Conservation (phyloP, 2,113 vertebrate genomes). For the Nansenia antarctica region DNA sequence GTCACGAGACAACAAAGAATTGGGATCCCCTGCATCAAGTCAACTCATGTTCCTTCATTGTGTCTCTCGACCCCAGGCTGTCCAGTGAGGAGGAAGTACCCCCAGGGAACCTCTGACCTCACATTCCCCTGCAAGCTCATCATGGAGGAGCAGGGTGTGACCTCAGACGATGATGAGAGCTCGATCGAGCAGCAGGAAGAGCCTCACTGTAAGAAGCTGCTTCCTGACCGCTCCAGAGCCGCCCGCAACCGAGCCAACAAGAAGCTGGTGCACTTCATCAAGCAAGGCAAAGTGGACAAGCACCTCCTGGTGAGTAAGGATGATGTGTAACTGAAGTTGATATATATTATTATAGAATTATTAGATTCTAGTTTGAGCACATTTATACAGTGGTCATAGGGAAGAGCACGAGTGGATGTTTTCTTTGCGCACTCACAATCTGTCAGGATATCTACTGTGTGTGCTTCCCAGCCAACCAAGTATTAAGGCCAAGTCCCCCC, state of each 20-base stretch:
- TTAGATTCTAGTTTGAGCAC: too few relatives aligned
- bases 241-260: conserved; percentile 87
- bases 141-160: conserved; percentile 42
- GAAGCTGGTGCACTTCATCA: conserved; percentile 88
- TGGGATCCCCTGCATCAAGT: too few relatives aligned
- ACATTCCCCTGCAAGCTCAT: conserved; percentile 65
- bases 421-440: too few relatives aligned
- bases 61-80: conserved; percentile 72
- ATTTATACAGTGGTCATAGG: too few relatives aligned
- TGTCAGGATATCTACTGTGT: too few relatives aligned
- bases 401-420: too few relatives aligned
- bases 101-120: conserved; percentile 60
- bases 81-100: conserved; percentile 80
- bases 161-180: conserved; percentile 37
- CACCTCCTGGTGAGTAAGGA: conserved; percentile 75
- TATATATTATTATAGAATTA: too few relatives aligned
- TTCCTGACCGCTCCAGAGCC: conserved; percentile 87
- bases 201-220: conserved; percentile 73
- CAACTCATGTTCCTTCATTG: background rate
- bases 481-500: background rate
- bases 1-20: too few relatives aligned
- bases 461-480: too few relatives aligned
- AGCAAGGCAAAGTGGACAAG: conserved; percentile 79
- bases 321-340: too few relatives aligned
- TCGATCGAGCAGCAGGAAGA: conserved; percentile 53